Evolutionary conservation across 2,113 vertebrate species (phyloP), one percentile per base, ranked within the genome.

Genomic region (Struthio camelus): DNA sequence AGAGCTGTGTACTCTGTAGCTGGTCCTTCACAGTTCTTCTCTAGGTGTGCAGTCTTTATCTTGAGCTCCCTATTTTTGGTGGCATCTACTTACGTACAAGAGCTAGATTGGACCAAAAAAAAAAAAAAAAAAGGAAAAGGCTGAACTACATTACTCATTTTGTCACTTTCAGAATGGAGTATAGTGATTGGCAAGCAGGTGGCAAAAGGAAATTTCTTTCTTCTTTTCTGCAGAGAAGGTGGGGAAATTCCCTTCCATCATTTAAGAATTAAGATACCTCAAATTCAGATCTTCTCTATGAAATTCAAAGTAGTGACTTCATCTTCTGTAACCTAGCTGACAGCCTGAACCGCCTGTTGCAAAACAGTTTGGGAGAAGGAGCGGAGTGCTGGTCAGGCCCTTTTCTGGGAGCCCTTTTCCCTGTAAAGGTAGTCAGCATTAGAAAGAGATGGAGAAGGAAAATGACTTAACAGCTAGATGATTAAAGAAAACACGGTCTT

Each of bases 391-490:
- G 28, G 9, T 56, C 0, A 1, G 78, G 15, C 3, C 53, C 12
- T 65, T 48, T 78, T 58, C 61, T 58, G 24, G 72, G 10, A 62
- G 4, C 22, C 13, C 1, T 1, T 65, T 0, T 0, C 36, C 0
- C 1, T 44, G 22, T 32, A 82, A 83, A 59, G 18, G 16, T 56
- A 2, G 64, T 67, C 32, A 72, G 15, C 44, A 15, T 54, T 64
- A 81, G 34, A 56, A 83, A 40, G 42, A 86, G 36, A 61, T 59
- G 15, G 66, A 27, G 14, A 54, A 6, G n/a, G 24, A 38, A 89
- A 91, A 66, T 32, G 2, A 50, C 56, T 78, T 62, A 46, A 62
- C 15, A 59, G 61, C 12, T 13, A 81, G 36, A 82, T 61, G 42
- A 17, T 22, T 64, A 54, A 90, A 48, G n/a, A 85, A 76, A 87